Percentiles rank a stretch among this genome's conserved stretches.
phyloP scores from a whole-genome alignment of 2,888 invertebrate species.

The Tiliacea aurago region DNA sequence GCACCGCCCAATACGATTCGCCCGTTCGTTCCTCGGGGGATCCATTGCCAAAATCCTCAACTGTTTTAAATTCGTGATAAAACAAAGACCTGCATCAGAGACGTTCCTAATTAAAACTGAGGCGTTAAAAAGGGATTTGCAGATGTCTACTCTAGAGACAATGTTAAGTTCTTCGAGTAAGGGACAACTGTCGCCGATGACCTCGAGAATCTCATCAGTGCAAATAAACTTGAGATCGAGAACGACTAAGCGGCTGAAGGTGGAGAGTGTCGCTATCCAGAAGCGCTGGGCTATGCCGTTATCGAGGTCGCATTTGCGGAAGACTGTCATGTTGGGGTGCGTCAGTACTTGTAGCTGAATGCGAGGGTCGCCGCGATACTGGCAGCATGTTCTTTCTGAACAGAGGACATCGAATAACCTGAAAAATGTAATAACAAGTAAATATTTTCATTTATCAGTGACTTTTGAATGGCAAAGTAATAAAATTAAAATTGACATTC shows the following conservation, averaged over 20 bases:
- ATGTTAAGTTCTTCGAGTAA: constrained; percentile 87
- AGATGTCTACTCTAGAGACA: constrained; percentile 87
- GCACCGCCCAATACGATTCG: constrained; percentile 84
- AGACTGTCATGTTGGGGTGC: constrained; percentile 86
- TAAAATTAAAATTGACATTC: constrained; percentile 2
- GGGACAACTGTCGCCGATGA: constrained; percentile 81
- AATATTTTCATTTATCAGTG: constrained; percentile 32
- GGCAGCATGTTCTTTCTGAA: constrained; percentile 85
- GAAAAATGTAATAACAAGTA: constrained; percentile 73
- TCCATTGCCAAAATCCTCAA: constrained; percentile 86
- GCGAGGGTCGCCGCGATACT: constrained; percentile 85
- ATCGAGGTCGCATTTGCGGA: constrained; percentile 87
- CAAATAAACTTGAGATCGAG: constrained; percentile 88
- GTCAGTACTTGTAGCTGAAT: constrained; percentile 84
- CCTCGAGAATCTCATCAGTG: constrained; percentile 87
- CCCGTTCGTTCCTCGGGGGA: constrained; percentile 85
- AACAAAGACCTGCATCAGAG: constrained; percentile 84
- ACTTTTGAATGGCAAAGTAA: constrained; percentile 17
- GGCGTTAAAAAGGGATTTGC: constrained; percentile 87
- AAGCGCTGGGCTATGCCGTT: constrained; percentile 84
- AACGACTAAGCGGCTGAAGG: constrained; percentile 81
- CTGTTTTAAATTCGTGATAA: constrained; percentile 82
- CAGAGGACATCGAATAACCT: constrained; percentile 90
- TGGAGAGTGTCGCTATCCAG: constrained; percentile 83
- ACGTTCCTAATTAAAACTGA: constrained; percentile 87